Evolutionary conservation across 2,888 invertebrate genomes (phyloP).

Genomic region (Ferrisia virgata): DNA sequence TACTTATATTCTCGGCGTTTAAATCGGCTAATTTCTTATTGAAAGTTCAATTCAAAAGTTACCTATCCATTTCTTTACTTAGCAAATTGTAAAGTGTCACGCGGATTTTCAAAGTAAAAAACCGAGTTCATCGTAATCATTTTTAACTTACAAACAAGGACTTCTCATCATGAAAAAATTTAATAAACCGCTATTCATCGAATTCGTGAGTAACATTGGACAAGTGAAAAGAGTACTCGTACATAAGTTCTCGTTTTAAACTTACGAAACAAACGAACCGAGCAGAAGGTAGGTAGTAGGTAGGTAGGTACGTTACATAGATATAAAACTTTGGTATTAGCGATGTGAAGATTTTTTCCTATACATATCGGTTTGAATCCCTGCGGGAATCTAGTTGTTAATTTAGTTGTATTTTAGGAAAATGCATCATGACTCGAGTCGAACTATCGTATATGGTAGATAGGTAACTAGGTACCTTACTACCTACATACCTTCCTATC

Average conservation of each 20-base stretch:
- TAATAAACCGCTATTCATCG: conserved; percentile 4
- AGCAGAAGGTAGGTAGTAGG: no score
- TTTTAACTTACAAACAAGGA: conserved; percentile 11
- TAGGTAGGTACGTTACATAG: no score
- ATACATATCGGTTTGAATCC: not conserved
- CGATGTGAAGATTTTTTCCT: not conserved
- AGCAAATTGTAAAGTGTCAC: not conserved
- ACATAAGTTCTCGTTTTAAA: not conserved
- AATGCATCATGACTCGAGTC: not conserved
- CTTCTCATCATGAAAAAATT: not conserved
- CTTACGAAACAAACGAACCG: not conserved
- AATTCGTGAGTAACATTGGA: not conserved
- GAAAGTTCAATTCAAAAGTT: not conserved
- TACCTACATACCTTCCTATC: no score
- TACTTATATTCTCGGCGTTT: no score
- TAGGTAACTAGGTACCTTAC: not conserved
- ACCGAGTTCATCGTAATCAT: not conserved
- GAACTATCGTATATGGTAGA: not conserved
- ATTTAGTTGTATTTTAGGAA: no score
- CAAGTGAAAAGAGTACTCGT: not conserved
- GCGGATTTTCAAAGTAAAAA: not conserved
- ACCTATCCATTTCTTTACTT: not conserved
- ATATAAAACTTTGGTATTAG: not conserved
- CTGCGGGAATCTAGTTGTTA: not conserved
- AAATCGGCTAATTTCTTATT: not conserved